These are phyloP conservation scores for Ispidina picta DNA, from an alignment of 2,797 vertebrate genomes.

Conservation along the genomic window DNA sequence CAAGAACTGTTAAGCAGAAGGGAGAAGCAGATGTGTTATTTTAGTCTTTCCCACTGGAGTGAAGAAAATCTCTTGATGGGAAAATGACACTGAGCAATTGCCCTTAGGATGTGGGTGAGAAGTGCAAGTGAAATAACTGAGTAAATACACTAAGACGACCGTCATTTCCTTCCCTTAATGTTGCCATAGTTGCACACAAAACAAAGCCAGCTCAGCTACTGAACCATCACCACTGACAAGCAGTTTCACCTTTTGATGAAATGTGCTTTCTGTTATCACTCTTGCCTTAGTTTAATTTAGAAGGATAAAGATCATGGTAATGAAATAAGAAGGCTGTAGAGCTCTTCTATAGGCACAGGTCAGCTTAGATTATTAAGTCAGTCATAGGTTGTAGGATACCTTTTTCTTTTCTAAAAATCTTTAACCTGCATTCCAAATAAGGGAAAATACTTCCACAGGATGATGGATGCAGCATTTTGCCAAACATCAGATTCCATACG, in stretches of 20 bases:
- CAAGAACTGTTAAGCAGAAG: neutral
- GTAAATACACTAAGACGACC: neutral
- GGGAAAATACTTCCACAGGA: neutral
- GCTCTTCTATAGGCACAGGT: neutral
- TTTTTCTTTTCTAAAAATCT: constrained; percentile 13
- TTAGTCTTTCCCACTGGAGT: neutral
- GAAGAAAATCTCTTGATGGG: constrained; percentile 1
- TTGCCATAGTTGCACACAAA: constrained; percentile 40
- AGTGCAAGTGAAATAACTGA: constrained; percentile 58
- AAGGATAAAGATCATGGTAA: neutral
- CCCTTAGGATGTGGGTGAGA: constrained; percentile 3
- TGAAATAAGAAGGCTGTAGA: neutral
- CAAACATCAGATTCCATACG: neutral
- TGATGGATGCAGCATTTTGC: neutral
- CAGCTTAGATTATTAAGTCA: neutral
- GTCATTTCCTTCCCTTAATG: constrained; percentile 42
- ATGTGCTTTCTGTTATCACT: neutral
- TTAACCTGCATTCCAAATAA: neutral
- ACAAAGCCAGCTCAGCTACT: constrained; percentile 10
- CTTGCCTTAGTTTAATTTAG: neutral
- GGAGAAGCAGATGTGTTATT: neutral
- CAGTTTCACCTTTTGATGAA: neutral
- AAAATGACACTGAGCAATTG: neutral
- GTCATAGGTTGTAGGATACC: neutral
- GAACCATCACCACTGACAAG: neutral